Percentiles rank a stretch among this genome's conserved stretches.
phyloP scores from a whole-genome alignment of 2,888 invertebrate species.

The Limnephilus marmoratus region DNA sequence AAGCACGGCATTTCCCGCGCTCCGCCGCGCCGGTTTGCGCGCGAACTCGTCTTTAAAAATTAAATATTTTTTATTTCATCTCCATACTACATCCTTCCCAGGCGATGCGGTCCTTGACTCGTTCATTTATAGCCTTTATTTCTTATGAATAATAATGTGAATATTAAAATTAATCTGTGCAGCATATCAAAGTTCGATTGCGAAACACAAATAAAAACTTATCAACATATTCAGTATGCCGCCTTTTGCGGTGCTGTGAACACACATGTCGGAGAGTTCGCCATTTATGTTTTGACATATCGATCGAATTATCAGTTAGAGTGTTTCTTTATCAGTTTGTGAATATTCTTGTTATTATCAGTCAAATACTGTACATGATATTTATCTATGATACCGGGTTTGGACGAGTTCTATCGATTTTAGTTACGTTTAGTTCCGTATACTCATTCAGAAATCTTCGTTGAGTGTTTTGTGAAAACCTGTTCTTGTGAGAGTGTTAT shows the following conservation, averaged over 20 bases:
- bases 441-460: not conserved
- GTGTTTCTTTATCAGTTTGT: not conserved
- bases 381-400: not conserved
- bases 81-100: conserved; percentile 11
- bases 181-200: conserved; percentile 43
- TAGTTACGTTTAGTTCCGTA: not conserved
- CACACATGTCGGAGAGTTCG: not conserved
- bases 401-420: not conserved
- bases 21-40: conserved; percentile 15
- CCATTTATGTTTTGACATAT: not conserved
- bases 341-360: not conserved
- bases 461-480: not conserved
- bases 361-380: too few species aligned
- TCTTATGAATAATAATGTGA: conserved; percentile 30
- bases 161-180: conserved; percentile 41
- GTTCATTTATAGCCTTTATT: conserved; percentile 27
- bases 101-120: conserved; percentile 42
- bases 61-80: not conserved
- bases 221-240: not conserved
- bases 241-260: not conserved
- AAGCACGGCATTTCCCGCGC: conserved; percentile 16
- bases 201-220: conserved; percentile 4
- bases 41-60: not conserved
- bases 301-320: not conserved
- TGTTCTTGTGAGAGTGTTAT: not conserved